These are phyloP conservation scores for Heterodera filipjevi DNA, from an alignment of 2,888 invertebrate species.

Conservation along the genomic window DNA sequence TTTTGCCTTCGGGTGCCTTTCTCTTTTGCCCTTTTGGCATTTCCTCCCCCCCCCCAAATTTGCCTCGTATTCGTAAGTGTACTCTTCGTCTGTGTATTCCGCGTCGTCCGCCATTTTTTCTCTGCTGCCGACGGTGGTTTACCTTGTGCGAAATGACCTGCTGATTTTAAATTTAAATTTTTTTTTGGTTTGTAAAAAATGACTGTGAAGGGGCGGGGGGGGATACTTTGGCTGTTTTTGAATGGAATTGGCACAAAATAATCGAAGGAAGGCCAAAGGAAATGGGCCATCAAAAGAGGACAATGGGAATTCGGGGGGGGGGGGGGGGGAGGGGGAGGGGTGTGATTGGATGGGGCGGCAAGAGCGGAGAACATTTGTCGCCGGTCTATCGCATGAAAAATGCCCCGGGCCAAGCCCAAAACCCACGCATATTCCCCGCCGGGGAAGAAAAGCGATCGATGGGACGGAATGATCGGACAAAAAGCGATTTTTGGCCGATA, in stretches of 20 bases:
- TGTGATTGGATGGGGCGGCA: too few relatives aligned
- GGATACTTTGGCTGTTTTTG: neutral
- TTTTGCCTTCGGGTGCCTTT: neutral
- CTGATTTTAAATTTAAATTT: neutral
- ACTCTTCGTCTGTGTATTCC: slow-evolving; percentile 62
- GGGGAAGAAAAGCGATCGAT: neutral
- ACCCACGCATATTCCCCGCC: neutral
- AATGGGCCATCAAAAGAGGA: neutral
- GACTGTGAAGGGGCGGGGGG: neutral
- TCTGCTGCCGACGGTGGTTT: neutral
- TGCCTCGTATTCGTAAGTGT: slow-evolving; percentile 54
- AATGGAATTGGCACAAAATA: neutral
- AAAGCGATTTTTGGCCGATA: neutral
- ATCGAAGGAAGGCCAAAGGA: neutral
- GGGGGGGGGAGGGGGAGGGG: neutral
- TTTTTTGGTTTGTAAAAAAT: neutral
- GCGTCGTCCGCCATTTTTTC: slow-evolving; percentile 23
- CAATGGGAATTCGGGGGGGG: neutral
- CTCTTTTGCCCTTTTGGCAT: neutral
- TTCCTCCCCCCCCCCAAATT: slow-evolving; percentile 22
- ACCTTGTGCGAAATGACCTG: neutral
- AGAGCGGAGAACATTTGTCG: neutral
- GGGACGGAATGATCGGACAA: slow-evolving; percentile 6
- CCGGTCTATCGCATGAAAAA: neutral
- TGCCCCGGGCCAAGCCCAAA: neutral